These are phyloP conservation scores for Tenebrio molitor DNA, from an alignment of 1,140 invertebrate species.

Conservation along the genomic window DNA sequence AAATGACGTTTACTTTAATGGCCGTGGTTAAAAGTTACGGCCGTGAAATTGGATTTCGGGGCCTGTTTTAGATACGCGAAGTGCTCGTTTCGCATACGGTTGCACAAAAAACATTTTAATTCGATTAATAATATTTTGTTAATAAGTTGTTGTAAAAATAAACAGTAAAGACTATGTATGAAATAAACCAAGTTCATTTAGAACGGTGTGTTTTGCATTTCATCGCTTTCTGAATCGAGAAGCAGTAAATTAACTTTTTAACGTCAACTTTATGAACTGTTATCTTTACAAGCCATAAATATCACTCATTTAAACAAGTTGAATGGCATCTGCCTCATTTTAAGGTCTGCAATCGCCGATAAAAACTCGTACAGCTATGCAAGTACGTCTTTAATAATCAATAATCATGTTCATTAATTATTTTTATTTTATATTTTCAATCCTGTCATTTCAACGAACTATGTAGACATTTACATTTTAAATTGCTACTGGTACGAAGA, in stretches of 20 bases:
- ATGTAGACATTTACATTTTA: slow-evolving; percentile 46
- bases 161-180: too few species aligned
- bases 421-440: slow-evolving; percentile 42
- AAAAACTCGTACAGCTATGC: slow-evolving; percentile 26
- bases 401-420: slow-evolving; percentile 49
- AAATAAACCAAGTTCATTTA: too few species aligned
- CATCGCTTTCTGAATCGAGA: slow-evolving; percentile 9
- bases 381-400: slow-evolving; percentile 37
- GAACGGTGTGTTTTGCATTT: slow-evolving; percentile 27
- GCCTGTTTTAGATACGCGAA: too few species aligned
- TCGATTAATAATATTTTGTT: too few species aligned
- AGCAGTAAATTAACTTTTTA: slow-evolving; percentile 33
- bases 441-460: slow-evolving; percentile 1
- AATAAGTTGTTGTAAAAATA: too few species aligned
- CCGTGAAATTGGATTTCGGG: too few species aligned
- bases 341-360: slow-evolving; percentile 18
- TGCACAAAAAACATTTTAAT: too few species aligned
- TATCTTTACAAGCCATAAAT: slow-evolving; percentile 48
- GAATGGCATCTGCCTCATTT: slow-evolving; percentile 50
- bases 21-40: too few species aligned
- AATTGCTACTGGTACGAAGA: slow-evolving; percentile 46
- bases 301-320: slow-evolving; percentile 43
- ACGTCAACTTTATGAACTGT: slow-evolving; percentile 45
- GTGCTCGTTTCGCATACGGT: too few species aligned
- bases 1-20: too few species aligned